A percentile compares a stretch with the other conserved stretches of the same genome.
phyloP scores from a whole-genome alignment of 2,797 vertebrate genomes.

The Carcharodon carcharias region DNA sequence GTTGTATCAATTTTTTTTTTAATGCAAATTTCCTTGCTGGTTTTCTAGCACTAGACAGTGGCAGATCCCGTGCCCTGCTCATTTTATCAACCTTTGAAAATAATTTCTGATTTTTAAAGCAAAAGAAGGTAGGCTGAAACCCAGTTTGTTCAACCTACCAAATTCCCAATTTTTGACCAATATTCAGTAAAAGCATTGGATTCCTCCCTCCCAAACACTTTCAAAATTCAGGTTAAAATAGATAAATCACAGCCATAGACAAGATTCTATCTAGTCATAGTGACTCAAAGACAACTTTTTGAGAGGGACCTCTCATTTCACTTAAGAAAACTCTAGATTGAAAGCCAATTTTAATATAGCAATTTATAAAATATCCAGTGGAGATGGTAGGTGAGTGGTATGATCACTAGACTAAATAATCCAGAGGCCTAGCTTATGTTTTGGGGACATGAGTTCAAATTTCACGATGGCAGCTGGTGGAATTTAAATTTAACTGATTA shows the following conservation, averaged over 20 bases:
- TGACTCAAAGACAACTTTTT: background rate
- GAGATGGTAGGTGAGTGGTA: too few species aligned
- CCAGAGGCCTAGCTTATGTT: too few species aligned
- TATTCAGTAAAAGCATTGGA: background rate
- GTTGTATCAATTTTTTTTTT: background rate
- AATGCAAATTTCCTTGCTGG: background rate
- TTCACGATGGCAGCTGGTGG: too few species aligned
- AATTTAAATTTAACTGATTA: too few species aligned
- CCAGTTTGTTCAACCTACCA: background rate
- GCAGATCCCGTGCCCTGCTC: background rate
- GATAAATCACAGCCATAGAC: background rate
- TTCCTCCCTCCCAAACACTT: background rate
- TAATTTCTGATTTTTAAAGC: background rate
- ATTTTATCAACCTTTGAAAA: background rate
- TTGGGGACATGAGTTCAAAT: too few species aligned
- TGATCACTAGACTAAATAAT: too few species aligned
- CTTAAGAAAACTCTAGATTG: too few species aligned
- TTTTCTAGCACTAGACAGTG: background rate
- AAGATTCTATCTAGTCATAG: background rate
- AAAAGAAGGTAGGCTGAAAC: background rate
- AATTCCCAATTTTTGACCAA: background rate
- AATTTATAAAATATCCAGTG: too few species aligned
- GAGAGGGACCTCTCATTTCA: too few species aligned
- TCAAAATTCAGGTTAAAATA: background rate
- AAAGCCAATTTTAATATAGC: too few species aligned